Evolutionary conservation across 2,888 invertebrate genomes (phyloP).

Genomic region (Drosophila kambysellisi): DNA sequence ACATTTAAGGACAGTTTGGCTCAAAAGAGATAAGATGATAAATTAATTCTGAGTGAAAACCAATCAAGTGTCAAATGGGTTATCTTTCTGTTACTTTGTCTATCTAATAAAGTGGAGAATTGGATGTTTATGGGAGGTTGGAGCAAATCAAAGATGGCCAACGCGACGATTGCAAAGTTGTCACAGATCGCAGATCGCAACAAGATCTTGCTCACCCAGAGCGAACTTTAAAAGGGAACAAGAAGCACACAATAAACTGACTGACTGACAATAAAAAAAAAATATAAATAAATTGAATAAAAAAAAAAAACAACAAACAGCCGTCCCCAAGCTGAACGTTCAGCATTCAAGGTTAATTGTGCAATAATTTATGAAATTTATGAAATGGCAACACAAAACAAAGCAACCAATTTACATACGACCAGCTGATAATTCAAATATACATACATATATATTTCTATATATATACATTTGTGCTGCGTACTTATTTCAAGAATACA

Average conservation of each 20-base stretch:
- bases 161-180: slow-evolving; percentile 48
- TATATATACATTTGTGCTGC: neutral
- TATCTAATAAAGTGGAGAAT: neutral
- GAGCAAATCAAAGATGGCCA: slow-evolving; percentile 27
- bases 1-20: neutral
- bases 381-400: slow-evolving; percentile 56
- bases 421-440: slow-evolving; percentile 5
- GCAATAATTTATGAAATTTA: slow-evolving; percentile 72
- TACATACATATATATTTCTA: neutral
- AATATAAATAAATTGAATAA: neutral
- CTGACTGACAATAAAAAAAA: slow-evolving; percentile 19
- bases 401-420: slow-evolving; percentile 41
- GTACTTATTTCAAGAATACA: slow-evolving; percentile 1
- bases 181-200: slow-evolving; percentile 27
- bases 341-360: slow-evolving; percentile 71
- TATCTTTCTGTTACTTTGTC: slow-evolving; percentile 14
- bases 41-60: slow-evolving; percentile 29
- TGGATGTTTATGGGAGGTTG: neutral
- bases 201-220: slow-evolving; percentile 53
- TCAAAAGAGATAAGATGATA: neutral
- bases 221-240: slow-evolving; percentile 55
- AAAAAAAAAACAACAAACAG: slow-evolving; percentile 1
- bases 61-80: slow-evolving; percentile 50
- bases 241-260: slow-evolving; percentile 15
- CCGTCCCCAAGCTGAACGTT: slow-evolving; percentile 18